Conservation (phyloP, 2,888 invertebrate genomes). For the Coelogynopora nodosa region DNA sequence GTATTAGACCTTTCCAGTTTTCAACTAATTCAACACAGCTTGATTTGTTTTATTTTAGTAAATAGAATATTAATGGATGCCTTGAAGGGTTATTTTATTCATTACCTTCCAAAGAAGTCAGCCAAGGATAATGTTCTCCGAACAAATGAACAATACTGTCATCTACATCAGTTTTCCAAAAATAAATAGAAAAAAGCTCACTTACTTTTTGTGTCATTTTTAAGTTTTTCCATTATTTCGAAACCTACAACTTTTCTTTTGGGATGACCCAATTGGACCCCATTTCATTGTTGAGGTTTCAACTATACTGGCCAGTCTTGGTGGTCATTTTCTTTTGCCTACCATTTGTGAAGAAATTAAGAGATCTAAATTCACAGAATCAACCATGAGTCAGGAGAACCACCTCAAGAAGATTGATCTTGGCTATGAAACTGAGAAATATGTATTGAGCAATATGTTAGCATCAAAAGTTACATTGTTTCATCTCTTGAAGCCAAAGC, state of each 20-base stretch:
- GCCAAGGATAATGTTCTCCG: not conserved
- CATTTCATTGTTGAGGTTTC: not conserved
- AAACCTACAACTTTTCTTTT: not conserved
- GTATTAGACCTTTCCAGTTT: not conserved
- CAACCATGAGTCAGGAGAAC: not conserved
- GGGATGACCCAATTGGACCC: not conserved
- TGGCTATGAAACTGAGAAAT: not conserved
- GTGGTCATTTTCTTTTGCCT: not conserved
- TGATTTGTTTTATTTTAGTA: not conserved
- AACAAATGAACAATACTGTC: not conserved
- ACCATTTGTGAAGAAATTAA: not conserved
- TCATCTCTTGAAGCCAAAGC: not conserved
- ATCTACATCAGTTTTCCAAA: not conserved
- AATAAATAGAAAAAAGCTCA: not conserved
- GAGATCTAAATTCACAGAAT: not conserved
- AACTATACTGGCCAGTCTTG: not conserved
- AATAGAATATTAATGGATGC: not conserved
- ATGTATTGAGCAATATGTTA: not conserved
- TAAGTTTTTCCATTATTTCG: not conserved
- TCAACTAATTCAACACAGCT: not conserved
- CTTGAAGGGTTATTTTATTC: not conserved
- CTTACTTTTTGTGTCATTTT: not conserved
- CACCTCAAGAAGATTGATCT: not conserved
- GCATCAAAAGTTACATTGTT: not conserved
- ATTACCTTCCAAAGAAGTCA: not conserved